phyloP scores from a whole-genome alignment of 2,113 vertebrate species.

The Rhizomys pruinosus region DNA sequence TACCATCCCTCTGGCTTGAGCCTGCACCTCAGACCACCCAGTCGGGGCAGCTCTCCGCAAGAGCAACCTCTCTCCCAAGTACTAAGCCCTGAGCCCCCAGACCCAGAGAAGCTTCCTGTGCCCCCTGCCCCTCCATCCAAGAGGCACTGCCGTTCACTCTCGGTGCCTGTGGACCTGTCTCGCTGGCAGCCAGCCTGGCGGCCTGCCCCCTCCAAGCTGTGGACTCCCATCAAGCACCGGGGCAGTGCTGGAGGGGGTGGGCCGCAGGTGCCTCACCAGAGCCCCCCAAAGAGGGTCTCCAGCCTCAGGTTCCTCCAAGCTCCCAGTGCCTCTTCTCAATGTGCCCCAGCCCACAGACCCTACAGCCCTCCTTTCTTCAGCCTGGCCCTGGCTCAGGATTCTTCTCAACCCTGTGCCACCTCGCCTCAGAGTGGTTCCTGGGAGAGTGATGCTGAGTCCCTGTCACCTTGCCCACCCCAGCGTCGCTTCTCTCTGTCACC shows the following conservation, averaged over 20 bases:
- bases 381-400: slow-evolving; percentile 89
- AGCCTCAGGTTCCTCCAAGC: slow-evolving; percentile 87
- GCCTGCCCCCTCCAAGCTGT: slow-evolving; percentile 91
- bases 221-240: slow-evolving; percentile 91
- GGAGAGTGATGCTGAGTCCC: slow-evolving; percentile 87
- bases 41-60: slow-evolving; percentile 74
- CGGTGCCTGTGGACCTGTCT: slow-evolving; percentile 92
- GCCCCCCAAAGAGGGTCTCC: slow-evolving; percentile 85
- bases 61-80: slow-evolving; percentile 77
- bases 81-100: slow-evolving; percentile 74
- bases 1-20: slow-evolving; percentile 77
- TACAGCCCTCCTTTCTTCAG: slow-evolving; percentile 92
- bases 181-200: slow-evolving; percentile 91
- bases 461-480: slow-evolving; percentile 85
- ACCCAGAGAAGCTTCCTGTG: slow-evolving; percentile 82
- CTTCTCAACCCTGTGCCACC: slow-evolving; percentile 89
- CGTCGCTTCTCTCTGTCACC: slow-evolving; percentile 93
- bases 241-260: slow-evolving; percentile 88
- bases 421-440: slow-evolving; percentile 85
- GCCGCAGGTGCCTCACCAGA: slow-evolving; percentile 83
- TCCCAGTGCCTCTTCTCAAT: slow-evolving; percentile 88
- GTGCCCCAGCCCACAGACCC: slow-evolving; percentile 80
- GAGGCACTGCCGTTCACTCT: slow-evolving; percentile 92
- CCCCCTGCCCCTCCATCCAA: slow-evolving; percentile 90
- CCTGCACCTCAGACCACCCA: slow-evolving; percentile 82